These are phyloP conservation scores for Beroe ovata DNA, from an alignment of 37 sponge, comb jelly and placozoan species.

Conservation along the genomic window DNA sequence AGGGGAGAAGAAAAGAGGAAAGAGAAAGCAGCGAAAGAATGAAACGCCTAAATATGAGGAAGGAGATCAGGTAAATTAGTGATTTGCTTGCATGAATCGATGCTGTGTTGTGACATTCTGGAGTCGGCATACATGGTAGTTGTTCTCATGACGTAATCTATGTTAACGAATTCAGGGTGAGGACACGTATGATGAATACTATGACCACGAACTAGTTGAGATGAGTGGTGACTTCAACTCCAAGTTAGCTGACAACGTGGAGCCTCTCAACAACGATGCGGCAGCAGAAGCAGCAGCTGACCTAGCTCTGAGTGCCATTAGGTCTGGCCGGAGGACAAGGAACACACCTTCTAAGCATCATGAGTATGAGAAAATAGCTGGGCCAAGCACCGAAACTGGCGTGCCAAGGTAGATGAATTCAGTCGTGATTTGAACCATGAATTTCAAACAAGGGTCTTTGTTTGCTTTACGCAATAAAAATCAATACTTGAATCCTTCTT, in stretches of 20 bases:
- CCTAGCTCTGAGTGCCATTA: slow-evolving; percentile 46
- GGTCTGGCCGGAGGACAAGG: slow-evolving; percentile 24
- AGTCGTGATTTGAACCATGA: not conserved
- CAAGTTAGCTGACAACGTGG: slow-evolving; percentile 38
- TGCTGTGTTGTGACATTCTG: no score
- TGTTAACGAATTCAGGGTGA: no score
- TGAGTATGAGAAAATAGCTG: slow-evolving; percentile 58
- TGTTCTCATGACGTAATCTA: no score
- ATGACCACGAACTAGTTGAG: slow-evolving; percentile 45
- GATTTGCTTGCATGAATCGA: no score
- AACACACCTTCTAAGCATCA: slow-evolving; percentile 53
- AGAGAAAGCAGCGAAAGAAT: slow-evolving; percentile 2
- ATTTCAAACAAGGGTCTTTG: no score
- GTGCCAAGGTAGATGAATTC: slow-evolving; percentile 12
- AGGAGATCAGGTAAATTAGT: slow-evolving; percentile 53
- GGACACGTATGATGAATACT: slow-evolving; percentile 66
- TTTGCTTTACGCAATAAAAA: no score
- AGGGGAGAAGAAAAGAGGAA: slow-evolving; percentile 9
- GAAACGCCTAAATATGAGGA: slow-evolving; percentile 38
- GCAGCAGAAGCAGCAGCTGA: slow-evolving; percentile 65
- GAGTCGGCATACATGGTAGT: no score
- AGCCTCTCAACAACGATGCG: slow-evolving; percentile 56
- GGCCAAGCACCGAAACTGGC: slow-evolving; percentile 17
- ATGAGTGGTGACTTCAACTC: slow-evolving; percentile 52
- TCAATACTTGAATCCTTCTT: no score